These are phyloP conservation scores for Tyrannus savana DNA, from an alignment of 2,113 vertebrate species.

Conservation along the genomic window DNA sequence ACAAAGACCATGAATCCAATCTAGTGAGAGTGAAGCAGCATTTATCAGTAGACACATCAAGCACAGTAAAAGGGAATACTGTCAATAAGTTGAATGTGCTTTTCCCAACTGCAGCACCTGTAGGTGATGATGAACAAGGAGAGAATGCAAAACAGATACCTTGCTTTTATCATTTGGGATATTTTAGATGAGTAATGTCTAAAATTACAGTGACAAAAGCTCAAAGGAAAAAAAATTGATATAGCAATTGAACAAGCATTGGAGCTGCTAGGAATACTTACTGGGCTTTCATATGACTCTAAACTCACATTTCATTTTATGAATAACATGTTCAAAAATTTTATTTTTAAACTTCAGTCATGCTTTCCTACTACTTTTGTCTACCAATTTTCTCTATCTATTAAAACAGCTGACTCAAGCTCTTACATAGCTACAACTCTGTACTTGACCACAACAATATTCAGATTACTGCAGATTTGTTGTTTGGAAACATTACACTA, in stretches of 20 bases:
- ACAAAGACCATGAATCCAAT: not conserved
- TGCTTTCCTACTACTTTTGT: not conserved
- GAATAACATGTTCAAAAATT: not conserved
- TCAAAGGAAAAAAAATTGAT: not conserved
- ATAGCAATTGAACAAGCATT: not conserved
- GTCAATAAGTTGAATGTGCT: not conserved
- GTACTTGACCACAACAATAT: not conserved
- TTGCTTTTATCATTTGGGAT: not conserved
- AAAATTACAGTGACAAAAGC: not conserved
- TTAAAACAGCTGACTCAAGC: not conserved
- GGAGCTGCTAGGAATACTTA: not conserved
- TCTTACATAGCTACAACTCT: not conserved
- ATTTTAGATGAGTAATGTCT: not conserved
- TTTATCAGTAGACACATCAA: conserved; percentile 14
- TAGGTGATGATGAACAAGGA: not conserved
- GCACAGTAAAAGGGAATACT: not conserved
- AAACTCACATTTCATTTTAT: not conserved
- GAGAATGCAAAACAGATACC: not conserved
- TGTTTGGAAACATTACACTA: not conserved
- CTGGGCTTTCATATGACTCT: not conserved
- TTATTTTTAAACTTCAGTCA: not conserved
- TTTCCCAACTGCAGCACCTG: not conserved
- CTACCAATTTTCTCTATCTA: not conserved
- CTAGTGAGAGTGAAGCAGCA: not conserved
- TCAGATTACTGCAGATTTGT: not conserved